These are phyloP conservation scores for Triplophysa rosa DNA, from an alignment of 2,113 vertebrate genomes.

Conservation along the genomic window DNA sequence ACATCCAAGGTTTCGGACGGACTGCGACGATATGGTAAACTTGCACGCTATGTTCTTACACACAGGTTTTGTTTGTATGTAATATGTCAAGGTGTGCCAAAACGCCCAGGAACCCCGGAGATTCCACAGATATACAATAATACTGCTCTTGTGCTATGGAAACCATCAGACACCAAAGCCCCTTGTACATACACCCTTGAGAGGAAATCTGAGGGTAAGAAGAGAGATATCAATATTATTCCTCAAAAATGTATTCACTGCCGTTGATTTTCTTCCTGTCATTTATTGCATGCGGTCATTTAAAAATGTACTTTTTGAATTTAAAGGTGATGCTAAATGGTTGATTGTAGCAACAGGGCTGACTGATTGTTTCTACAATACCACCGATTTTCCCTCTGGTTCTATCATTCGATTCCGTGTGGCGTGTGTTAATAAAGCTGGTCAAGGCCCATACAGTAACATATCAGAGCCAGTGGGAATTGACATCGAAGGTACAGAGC, in stretches of 20 bases:
- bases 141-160: constrained; percentile 92
- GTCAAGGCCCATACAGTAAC: constrained; percentile 87
- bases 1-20: no score
- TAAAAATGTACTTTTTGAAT: not conserved
- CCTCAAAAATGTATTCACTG: no score
- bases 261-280: not conserved
- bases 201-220: constrained; percentile 80
- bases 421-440: constrained; percentile 88
- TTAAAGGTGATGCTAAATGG: constrained; percentile 83
- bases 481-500: constrained; percentile 70
- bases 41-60: no score
- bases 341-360: constrained; percentile 78
- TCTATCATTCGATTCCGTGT: constrained; percentile 81
- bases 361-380: constrained; percentile 89
- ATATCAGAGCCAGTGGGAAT: constrained; percentile 79
- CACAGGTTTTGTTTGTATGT: not conserved
- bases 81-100: constrained; percentile 78
- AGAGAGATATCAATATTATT: no score
- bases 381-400: constrained; percentile 78
- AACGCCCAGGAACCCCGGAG: constrained; percentile 86
- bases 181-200: constrained; percentile 91
- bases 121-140: constrained; percentile 91
- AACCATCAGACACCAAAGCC: constrained; percentile 82
- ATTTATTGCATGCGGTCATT: not conserved
- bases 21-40: no score